Conservation (phyloP, 2,113 vertebrate species). For the Sylvia atricapilla region DNA sequence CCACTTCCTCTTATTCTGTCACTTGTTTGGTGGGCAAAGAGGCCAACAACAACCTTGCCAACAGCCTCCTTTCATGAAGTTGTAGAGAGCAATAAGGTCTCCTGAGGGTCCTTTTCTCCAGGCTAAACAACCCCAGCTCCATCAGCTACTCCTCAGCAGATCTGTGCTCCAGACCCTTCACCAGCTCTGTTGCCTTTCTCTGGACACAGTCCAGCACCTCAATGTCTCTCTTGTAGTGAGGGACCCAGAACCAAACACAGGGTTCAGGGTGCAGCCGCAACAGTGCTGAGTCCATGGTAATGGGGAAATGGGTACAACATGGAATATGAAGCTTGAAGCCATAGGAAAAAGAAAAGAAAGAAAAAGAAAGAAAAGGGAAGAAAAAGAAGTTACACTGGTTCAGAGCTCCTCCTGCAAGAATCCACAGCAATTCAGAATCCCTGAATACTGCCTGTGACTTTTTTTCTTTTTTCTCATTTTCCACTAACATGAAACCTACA, state of each 20-base stretch:
- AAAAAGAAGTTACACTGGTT: background rate
- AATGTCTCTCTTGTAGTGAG: background rate
- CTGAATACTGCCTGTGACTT: background rate
- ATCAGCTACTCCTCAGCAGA: background rate
- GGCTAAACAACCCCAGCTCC: background rate
- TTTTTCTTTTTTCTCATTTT: background rate
- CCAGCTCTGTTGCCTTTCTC: background rate
- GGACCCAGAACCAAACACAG: background rate
- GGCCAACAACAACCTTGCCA: background rate
- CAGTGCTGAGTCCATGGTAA: background rate
- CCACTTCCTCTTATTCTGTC: background rate
- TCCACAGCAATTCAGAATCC: background rate
- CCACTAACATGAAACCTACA: background rate
- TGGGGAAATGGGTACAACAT: accelerated
- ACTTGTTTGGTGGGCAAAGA: background rate
- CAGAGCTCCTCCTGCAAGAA: background rate
- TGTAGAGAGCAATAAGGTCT: background rate
- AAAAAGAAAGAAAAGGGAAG: too few species aligned
- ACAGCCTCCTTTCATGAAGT: background rate
- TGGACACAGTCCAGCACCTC: background rate
- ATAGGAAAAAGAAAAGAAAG: background rate
- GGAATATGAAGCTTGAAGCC: background rate
- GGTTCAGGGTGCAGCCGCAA: background rate
- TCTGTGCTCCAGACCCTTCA: background rate
- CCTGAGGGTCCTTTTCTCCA: background rate